These are phyloP conservation scores for Sebastes miniatus DNA, from an alignment of 2,797 vertebrate genomes.

Conservation along the genomic window DNA sequence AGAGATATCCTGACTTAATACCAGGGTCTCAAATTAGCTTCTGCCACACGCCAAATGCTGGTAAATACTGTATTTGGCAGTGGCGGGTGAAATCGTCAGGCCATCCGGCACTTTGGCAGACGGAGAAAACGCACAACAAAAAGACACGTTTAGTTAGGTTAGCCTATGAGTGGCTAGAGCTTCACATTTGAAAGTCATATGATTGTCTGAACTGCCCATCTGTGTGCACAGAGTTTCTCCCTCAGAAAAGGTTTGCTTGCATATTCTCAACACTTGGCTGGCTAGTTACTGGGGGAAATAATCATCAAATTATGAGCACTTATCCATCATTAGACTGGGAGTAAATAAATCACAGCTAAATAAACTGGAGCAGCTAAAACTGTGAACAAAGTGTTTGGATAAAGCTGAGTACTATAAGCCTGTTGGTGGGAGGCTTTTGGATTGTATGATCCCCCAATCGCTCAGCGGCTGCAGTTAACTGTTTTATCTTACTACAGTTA, in stretches of 20 bases:
- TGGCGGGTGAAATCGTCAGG: not conserved
- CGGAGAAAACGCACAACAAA: not conserved
- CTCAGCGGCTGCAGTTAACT: not conserved
- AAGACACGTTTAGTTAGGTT: not conserved
- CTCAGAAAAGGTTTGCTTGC: not conserved
- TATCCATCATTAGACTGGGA: slow-evolving; percentile 29
- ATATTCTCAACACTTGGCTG: slow-evolving; percentile 5
- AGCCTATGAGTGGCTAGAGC: no score
- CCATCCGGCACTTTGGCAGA: not conserved
- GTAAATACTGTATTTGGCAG: not conserved
- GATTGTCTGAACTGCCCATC: not conserved
- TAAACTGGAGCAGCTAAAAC: not conserved
- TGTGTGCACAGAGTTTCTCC: not conserved
- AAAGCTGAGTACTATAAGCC: not conserved
- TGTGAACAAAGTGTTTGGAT: slow-evolving; percentile 1
- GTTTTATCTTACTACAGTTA: not conserved
- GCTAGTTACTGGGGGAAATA: not conserved
- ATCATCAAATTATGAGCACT: slow-evolving; percentile 30
- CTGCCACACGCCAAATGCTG: not conserved
- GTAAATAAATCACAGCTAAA: slow-evolving; percentile 15
- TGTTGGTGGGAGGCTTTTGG: not conserved
- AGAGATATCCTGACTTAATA: not conserved
- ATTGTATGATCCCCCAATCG: not conserved
- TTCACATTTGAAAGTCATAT: no score
- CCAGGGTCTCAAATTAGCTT: not conserved